A percentile compares a stretch with the other conserved stretches of the same genome.
phyloP scores from a whole-genome alignment of 2,113 vertebrate species.

The Zonotrichia leucophrys region DNA sequence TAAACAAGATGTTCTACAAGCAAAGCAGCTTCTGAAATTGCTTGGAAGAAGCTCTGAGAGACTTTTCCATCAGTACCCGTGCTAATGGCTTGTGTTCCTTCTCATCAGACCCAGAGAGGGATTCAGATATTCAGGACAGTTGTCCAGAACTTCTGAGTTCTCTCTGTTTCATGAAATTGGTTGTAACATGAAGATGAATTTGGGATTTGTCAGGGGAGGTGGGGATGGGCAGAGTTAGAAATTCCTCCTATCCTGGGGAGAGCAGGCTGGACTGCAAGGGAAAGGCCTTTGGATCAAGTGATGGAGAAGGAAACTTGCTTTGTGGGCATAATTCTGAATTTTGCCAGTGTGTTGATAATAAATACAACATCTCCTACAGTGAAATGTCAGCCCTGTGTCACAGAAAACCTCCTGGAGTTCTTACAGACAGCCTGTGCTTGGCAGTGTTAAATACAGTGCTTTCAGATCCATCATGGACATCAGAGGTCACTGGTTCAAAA shows the following conservation, averaged over 20 bases:
- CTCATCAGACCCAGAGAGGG: background rate
- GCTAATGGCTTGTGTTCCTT: background rate
- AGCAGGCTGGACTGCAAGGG: background rate
- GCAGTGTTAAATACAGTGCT: background rate
- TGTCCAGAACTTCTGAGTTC: background rate
- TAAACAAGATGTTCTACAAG: background rate
- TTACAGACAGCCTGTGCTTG: background rate
- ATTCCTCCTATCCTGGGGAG: background rate
- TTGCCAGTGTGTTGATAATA: background rate
- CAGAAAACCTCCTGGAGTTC: background rate
- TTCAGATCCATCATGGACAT: background rate
- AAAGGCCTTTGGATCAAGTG: background rate
- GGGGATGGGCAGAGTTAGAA: background rate
- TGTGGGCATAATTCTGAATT: background rate
- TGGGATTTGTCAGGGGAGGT: background rate
- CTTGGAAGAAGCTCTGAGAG: background rate
- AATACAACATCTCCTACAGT: background rate
- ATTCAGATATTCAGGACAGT: background rate
- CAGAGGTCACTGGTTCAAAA: background rate
- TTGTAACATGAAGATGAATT: background rate
- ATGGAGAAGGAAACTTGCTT: background rate
- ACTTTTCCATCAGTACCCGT: background rate
- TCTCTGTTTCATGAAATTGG: background rate
- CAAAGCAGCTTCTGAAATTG: background rate
- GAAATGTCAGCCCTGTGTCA: background rate